These are phyloP conservation scores for Standfussiana lucernea DNA, from an alignment of 2,888 invertebrate species.

Conservation along the genomic window DNA sequence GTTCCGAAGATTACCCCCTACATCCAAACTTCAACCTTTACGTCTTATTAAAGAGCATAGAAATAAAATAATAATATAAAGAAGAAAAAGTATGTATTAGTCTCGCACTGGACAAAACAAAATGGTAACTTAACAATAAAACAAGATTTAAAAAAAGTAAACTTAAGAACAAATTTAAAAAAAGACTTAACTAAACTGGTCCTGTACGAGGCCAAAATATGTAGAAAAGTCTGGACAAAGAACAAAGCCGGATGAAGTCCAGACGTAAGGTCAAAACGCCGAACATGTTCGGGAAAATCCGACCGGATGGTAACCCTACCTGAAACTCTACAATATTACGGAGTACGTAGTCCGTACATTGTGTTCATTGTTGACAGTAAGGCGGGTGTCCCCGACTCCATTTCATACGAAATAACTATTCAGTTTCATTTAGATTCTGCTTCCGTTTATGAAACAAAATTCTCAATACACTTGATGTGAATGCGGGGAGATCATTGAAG, in stretches of 20 bases:
- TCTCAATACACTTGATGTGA: not conserved
- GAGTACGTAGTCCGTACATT: conserved; percentile 19
- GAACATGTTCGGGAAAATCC: not conserved
- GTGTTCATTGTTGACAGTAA: conserved; percentile 37
- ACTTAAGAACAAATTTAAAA: no score
- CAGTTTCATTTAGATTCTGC: conserved; percentile 19
- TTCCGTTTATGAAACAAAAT: conserved; percentile 23
- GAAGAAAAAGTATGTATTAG: no score
- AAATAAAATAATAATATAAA: no score
- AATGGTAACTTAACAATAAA: no score
- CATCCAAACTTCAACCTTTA: not conserved
- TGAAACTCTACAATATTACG: conserved; percentile 35
- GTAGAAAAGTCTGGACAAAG: not conserved
- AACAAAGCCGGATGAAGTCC: not conserved
- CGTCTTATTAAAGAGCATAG: not conserved
- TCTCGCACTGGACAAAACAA: no score
- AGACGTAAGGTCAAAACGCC: not conserved
- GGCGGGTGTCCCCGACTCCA: conserved; percentile 20
- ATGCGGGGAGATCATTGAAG: not conserved
- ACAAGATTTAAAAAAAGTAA: no score
- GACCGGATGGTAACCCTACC: not conserved
- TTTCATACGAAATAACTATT: conserved; percentile 23
- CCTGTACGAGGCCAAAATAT: no score
- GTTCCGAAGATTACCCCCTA: not conserved
- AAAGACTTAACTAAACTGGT: no score